These are phyloP conservation scores for Bufotes viridis DNA, from an alignment of 2,797 vertebrate genomes.

Conservation along the genomic window DNA sequence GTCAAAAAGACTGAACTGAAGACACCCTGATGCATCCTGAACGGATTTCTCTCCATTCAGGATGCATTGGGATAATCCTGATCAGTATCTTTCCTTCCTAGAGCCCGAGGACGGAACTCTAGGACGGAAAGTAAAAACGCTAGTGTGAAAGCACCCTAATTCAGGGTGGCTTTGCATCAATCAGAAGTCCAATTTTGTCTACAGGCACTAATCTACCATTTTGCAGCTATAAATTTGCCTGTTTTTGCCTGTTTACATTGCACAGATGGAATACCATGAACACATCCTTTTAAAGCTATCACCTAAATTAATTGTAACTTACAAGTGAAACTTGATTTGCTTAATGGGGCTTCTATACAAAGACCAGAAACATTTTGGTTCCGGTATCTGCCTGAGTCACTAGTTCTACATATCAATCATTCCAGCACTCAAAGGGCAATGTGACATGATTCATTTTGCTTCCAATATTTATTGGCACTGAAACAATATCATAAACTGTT, in stretches of 20 bases:
- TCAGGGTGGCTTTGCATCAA: no score
- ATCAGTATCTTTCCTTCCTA: no score
- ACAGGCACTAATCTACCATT: background rate
- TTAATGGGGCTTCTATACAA: background rate
- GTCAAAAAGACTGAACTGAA: no score
- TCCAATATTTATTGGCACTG: slow-evolving; percentile 31
- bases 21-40: no score
- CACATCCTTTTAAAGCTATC: background rate
- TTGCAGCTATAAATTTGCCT: background rate
- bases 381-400: background rate
- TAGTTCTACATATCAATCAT: slow-evolving; percentile 11
- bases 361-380: background rate
- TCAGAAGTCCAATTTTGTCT: no score
- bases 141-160: no score
- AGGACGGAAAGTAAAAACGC: no score
- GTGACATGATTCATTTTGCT: background rate
- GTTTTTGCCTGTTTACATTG: background rate
- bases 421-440: slow-evolving; percentile 13
- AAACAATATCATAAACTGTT: slow-evolving; percentile 32
- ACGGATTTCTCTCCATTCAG: no score
- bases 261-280: background rate
- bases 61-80: no score
- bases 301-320: background rate
- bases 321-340: slow-evolving; percentile 1
- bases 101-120: no score